Evolutionary conservation across 2,113 vertebrate genomes (phyloP).

Genomic region (Nibea albiflora): DNA sequence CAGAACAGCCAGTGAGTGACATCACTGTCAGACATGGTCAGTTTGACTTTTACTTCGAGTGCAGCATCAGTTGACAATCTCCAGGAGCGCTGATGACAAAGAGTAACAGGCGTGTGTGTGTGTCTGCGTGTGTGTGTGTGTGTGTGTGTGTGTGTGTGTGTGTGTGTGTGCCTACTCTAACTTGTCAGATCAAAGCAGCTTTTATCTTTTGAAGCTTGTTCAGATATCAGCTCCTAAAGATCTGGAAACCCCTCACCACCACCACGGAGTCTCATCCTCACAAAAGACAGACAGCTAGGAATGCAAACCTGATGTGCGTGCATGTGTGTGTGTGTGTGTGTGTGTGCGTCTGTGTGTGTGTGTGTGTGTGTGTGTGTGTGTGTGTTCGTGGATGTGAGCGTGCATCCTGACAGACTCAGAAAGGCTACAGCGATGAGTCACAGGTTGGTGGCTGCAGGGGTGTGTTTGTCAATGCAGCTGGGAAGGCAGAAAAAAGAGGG

Average conservation of each 20-base stretch:
- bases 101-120: too few species aligned
- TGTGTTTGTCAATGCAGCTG: conserved; percentile 34
- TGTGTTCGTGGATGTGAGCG: too few species aligned
- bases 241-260: conserved; percentile 55
- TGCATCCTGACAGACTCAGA: conserved; percentile 25
- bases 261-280: conserved; percentile 37
- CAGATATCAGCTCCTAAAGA: conserved; percentile 52
- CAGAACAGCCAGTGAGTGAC: too few species aligned
- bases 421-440: conserved; percentile 59
- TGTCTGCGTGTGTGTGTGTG: too few species aligned
- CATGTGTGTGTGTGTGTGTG: neutral
- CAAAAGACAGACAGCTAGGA: conserved; percentile 57
- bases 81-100: too few species aligned
- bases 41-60: too few species aligned
- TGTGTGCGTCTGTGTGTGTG: neutral
- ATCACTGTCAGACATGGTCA: too few species aligned
- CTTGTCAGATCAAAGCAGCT: conserved; percentile 62
- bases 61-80: too few species aligned
- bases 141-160: too few species aligned
- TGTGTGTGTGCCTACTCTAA: neutral
- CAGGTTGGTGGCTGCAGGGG: conserved; percentile 58
- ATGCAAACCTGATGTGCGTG: conserved; percentile 29
- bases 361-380: too few species aligned
- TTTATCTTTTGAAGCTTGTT: conserved; percentile 64
- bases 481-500: conserved; percentile 1